Conservation (phyloP, 2,888 invertebrate genomes). For the Heliconius ismenius region DNA sequence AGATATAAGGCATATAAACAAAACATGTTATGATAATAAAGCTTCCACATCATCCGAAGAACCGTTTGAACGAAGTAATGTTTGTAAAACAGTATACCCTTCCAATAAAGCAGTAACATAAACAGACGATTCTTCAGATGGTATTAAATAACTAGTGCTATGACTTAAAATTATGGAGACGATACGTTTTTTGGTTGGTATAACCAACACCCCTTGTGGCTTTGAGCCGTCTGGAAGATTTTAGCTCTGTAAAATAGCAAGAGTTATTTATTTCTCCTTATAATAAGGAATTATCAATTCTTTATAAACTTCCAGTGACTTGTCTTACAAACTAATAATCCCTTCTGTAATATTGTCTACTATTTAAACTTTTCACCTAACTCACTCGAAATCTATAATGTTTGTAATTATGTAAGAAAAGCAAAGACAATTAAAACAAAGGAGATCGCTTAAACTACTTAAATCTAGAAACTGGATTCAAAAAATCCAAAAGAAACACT, state of each 20-base stretch:
- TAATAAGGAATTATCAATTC: neutral
- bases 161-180: constrained; percentile 72
- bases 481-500: constrained; percentile 49
- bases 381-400: constrained; percentile 10
- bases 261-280: constrained; percentile 23
- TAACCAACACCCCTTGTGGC: constrained; percentile 82
- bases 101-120: constrained; percentile 70
- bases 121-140: constrained; percentile 69
- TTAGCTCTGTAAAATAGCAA: constrained; percentile 44
- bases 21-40: constrained; percentile 79
- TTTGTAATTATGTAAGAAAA: neutral
- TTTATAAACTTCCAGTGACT: constrained; percentile 73
- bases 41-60: constrained; percentile 77
- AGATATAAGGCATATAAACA: constrained; percentile 76
- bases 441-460: constrained; percentile 38
- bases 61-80: constrained; percentile 71
- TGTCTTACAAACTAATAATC: constrained; percentile 71
- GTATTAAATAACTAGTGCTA: constrained; percentile 72
- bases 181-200: constrained; percentile 75
- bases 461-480: constrained; percentile 40
- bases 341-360: constrained; percentile 57
- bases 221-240: constrained; percentile 79
- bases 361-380: neutral
- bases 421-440: constrained; percentile 36
- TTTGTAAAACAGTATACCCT: constrained; percentile 77